phyloP scores from a whole-genome alignment of 2,113 vertebrate species.

The Thinocorus orbignyianus region DNA sequence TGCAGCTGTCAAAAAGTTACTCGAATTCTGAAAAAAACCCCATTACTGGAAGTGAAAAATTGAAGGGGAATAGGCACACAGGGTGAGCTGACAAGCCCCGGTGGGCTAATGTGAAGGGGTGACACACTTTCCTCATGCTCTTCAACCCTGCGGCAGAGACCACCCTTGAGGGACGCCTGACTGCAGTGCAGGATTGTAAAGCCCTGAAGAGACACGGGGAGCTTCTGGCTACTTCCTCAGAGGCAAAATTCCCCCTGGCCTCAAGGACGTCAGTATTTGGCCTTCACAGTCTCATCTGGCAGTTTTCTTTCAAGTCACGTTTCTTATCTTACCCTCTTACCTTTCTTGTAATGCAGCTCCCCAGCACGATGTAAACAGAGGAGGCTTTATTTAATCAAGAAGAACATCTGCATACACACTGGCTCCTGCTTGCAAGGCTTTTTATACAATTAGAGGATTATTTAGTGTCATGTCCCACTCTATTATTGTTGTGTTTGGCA shows the following conservation, averaged over 20 bases:
- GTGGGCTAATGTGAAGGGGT: neutral
- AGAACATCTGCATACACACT: neutral
- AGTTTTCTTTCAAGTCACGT: neutral
- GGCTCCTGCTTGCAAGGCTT: neutral
- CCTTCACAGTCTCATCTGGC: neutral
- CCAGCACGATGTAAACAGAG: neutral
- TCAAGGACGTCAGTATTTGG: neutral
- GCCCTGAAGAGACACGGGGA: neutral
- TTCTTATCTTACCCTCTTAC: neutral
- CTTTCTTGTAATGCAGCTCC: neutral
- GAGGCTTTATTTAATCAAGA: neutral
- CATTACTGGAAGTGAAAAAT: neutral
- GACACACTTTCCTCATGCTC: fast-evolving
- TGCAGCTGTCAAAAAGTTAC: fast-evolving
- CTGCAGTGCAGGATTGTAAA: neutral
- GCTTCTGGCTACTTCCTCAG: neutral
- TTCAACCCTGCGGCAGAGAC: neutral
- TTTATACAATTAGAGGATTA: neutral
- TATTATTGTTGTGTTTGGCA: neutral
- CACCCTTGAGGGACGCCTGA: neutral
- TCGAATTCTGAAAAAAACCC: neutral
- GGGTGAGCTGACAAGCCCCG: neutral
- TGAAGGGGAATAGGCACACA: neutral
- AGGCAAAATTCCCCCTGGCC: neutral
- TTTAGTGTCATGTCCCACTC: neutral